Evolutionary conservation across 2,113 vertebrate species (phyloP).

Genomic region (Pachycephala philippinensis): DNA sequence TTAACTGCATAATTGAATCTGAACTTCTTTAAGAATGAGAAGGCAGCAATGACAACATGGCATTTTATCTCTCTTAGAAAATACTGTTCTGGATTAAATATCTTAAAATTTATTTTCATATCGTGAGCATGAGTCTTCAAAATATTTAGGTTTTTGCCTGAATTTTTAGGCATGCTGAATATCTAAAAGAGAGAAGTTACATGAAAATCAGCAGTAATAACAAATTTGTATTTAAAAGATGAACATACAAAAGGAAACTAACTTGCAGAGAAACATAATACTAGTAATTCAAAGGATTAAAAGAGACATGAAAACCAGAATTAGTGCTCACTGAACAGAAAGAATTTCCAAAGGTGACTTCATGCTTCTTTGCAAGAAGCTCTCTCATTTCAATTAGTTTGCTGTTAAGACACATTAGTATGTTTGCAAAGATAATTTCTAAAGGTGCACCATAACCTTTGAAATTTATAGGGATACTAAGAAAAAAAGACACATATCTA

Average conservation of each 20-base stretch:
- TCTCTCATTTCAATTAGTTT: neutral
- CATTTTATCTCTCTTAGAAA: neutral
- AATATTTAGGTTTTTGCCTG: neutral
- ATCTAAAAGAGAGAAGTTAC: neutral
- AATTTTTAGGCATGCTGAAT: neutral
- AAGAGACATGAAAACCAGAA: neutral
- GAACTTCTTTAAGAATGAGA: neutral
- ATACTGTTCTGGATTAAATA: neutral
- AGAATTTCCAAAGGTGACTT: neutral
- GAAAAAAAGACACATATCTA: neutral
- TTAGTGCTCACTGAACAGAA: neutral
- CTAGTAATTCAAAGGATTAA: neutral
- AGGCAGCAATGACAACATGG: accelerated
- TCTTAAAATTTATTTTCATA: neutral
- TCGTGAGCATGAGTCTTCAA: neutral
- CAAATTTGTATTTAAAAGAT: neutral
- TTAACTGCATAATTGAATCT: neutral
- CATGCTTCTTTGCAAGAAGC: neutral
- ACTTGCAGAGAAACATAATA: neutral
- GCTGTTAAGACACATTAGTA: neutral
- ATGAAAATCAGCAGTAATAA: neutral
- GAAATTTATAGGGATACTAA: neutral
- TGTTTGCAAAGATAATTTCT: neutral
- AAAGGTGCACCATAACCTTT: neutral
- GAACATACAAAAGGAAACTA: neutral